Evolutionary conservation across 2,797 vertebrate genomes (phyloP).

Genomic region (Pogonophryne albipinna): DNA sequence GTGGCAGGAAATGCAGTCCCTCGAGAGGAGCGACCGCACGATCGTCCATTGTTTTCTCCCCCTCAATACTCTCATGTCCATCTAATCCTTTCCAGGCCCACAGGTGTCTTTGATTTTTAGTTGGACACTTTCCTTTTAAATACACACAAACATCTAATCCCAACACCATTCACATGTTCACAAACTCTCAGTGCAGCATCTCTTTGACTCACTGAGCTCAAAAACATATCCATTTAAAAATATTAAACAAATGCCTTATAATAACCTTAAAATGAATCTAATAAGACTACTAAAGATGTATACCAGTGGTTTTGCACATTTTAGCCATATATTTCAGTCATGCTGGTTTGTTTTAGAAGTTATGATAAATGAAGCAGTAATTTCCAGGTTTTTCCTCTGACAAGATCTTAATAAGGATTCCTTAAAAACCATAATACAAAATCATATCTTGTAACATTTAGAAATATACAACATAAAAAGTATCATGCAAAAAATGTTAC

Average conservation of each 20-base stretch:
- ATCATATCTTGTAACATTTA: background rate
- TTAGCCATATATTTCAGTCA: background rate
- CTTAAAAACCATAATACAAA: background rate
- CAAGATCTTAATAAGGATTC: background rate
- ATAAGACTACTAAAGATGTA: too few species aligned
- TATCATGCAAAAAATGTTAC: background rate
- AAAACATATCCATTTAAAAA: background rate
- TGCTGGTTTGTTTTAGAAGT: background rate
- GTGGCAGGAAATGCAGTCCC: constrained; percentile 32
- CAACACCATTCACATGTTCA: constrained; percentile 1
- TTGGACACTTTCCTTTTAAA: constrained; percentile 37
- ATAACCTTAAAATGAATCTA: too few species aligned
- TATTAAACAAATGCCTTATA: background rate
- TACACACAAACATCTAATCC: background rate
- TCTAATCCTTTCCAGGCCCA: constrained; percentile 32
- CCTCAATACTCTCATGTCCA: constrained; percentile 17
- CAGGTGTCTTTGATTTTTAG: constrained; percentile 56
- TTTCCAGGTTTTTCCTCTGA: background rate
- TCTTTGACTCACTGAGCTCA: background rate
- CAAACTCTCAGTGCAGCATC: background rate
- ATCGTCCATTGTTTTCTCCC: constrained; percentile 47
- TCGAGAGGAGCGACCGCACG: constrained; percentile 17
- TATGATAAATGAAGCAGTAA: background rate
- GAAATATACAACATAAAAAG: background rate
- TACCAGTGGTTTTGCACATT: background rate